Evolutionary conservation across 1,140 invertebrate species (phyloP).

Genomic region (Drosophila asahinai): DNA sequence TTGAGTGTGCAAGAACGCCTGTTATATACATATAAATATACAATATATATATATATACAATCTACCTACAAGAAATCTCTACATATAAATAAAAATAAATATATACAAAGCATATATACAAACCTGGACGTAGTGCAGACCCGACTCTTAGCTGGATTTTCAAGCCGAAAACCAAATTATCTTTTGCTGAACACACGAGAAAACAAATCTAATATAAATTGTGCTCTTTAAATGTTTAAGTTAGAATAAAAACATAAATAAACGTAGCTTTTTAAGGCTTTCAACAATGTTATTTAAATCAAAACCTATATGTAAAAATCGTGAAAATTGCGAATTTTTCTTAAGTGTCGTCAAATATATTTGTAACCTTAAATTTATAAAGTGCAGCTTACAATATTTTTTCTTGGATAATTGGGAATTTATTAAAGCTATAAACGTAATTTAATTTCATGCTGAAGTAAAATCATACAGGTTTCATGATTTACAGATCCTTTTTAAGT

Average conservation of each 20-base stretch:
- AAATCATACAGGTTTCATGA: slow-evolving; percentile 2
- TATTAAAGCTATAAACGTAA: background rate
- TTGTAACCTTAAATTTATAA: slow-evolving; percentile 14
- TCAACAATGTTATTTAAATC: slow-evolving; percentile 26
- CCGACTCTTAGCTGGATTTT: slow-evolving; percentile 53
- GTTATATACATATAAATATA: slow-evolving; percentile 70
- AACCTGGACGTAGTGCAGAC: slow-evolving; percentile 39
- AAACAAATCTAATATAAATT: slow-evolving; percentile 41
- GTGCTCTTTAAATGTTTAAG: slow-evolving; percentile 65
- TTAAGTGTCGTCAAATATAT: slow-evolving; percentile 14
- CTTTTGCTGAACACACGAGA: slow-evolving; percentile 47
- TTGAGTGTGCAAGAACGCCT: slow-evolving; percentile 58
- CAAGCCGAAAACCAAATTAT: slow-evolving; percentile 40
- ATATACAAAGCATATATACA: slow-evolving; percentile 37
- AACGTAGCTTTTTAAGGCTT: slow-evolving; percentile 57
- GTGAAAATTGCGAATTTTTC: slow-evolving; percentile 18
- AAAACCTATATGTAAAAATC: slow-evolving; percentile 21
- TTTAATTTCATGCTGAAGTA: background rate
- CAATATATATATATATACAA: slow-evolving; percentile 56
- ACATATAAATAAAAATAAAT: slow-evolving; percentile 37
- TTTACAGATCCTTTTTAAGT: background rate
- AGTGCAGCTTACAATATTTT: slow-evolving; percentile 9
- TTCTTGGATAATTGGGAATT: slow-evolving; percentile 2
- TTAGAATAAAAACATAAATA: slow-evolving; percentile 40
- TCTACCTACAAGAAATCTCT: slow-evolving; percentile 52